These are phyloP conservation scores for Yponomeuta cagnagella DNA, from an alignment of 2,888 invertebrate genomes.

Conservation along the genomic window DNA sequence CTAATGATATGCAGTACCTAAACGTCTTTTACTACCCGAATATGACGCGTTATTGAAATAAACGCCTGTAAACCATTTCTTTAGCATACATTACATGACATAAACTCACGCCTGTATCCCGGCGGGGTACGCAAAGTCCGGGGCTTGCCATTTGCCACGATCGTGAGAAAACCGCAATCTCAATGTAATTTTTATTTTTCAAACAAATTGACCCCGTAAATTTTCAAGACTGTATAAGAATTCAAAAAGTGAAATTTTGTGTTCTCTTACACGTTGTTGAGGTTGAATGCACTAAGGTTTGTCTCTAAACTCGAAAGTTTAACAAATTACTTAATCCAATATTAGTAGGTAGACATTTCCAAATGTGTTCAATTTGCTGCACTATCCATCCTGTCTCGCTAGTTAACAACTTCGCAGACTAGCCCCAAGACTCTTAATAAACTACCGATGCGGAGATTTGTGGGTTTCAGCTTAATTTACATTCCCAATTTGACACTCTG, in stretches of 20 bases:
- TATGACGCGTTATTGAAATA: too few relatives aligned
- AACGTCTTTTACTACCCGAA: too few relatives aligned
- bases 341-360: not conserved
- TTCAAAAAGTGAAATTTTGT: not conserved
- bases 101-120: too few relatives aligned
- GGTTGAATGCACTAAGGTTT: not conserved
- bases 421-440: constrained; percentile 26
- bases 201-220: too few relatives aligned
- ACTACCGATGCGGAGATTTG: constrained; percentile 9
- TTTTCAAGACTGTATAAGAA: too few relatives aligned
- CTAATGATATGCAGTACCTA: not conserved
- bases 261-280: not conserved
- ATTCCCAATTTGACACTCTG: not conserved
- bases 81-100: too few relatives aligned
- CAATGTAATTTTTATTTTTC: too few relatives aligned
- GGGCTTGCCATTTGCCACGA: too few relatives aligned
- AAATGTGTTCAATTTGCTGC: constrained; percentile 3
- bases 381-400: constrained; percentile 8
- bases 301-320: not conserved
- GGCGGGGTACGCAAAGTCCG: too few relatives aligned
- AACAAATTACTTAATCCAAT: constrained; percentile 1
- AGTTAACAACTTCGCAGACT: constrained; percentile 43
- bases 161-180: too few relatives aligned
- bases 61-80: too few relatives aligned
- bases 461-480: constrained; percentile 6